Evolutionary conservation across 2,888 invertebrate genomes (phyloP), one percentile per base, ranked within the genome.

Genomic region (Tipula unca): DNA sequence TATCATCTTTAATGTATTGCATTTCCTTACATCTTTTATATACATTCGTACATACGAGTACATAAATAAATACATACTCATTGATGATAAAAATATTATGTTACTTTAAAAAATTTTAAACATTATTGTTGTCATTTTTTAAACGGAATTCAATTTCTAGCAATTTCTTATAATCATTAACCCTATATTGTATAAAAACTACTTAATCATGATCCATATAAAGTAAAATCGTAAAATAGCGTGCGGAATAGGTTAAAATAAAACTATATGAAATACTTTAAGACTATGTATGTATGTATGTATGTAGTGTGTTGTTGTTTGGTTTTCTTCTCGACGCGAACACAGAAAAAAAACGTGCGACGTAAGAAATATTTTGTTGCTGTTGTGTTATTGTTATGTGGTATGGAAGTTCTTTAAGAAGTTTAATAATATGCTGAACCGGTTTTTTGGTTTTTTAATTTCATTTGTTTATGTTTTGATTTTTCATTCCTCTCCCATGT

Each of bases 401-500:
- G 69, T 25, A 69, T 69, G 25, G 69, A 69, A 69, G 69, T 69
- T 69, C 69, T 69, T 69, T 69, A 69, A 69, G 69, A 69, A 25
- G 69, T 69, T 2, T 69, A 69, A 69, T 25, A 25, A 69, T 69
- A 69, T 69, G 69, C 69, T 69, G 69, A 69, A 69, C 69, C 69
- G 69, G 69, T 69, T 69, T 69, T 69, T 69, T 13, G 25, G 69
- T 69, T 69, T 69, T 69, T 69, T 69, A 69, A 69, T 25, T 69
- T 69, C 25, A 25, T 69, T 69, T 69, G 69, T 69, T 69, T 69
- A 69, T 69, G 69, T 69, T 69, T 69, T 69, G 69, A 3, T 69
- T 69, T 69, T 69, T 69, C 69, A 69, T 69, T 69, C 25, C 69
- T 69, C 69, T 69, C 69, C 69, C 69, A 69, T 69, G 69, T 69